Conservation (phyloP, 1,140 invertebrate species). For the Zaprionus capensis region DNA sequence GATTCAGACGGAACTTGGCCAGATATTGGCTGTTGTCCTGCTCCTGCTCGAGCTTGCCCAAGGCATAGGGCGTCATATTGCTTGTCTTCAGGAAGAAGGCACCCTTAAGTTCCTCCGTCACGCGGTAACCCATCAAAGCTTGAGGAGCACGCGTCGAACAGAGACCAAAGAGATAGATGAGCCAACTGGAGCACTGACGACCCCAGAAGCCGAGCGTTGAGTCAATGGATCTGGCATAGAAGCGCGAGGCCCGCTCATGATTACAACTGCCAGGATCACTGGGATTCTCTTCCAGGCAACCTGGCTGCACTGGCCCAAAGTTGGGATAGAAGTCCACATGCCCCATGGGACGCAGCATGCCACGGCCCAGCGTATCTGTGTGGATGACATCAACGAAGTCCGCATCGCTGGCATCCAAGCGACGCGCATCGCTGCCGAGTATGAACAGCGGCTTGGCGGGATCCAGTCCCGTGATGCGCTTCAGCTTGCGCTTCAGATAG, state of each 20-base stretch:
- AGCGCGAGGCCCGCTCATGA: constrained; percentile 88
- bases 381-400: constrained; percentile 86
- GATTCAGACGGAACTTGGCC: constrained; percentile 44
- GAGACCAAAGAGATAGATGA: constrained; percentile 87
- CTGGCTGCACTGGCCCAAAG: constrained; percentile 87
- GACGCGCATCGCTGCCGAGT: constrained; percentile 77
- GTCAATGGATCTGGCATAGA: constrained; percentile 89
- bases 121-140: constrained; percentile 87
- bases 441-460: constrained; percentile 87
- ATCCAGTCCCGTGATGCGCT: constrained; percentile 86
- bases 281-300: constrained; percentile 86
- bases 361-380: constrained; percentile 87
- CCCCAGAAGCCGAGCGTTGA: constrained; percentile 89
- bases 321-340: constrained; percentile 89
- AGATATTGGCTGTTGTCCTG: constrained; percentile 54
- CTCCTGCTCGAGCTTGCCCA: constrained; percentile 61
- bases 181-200: constrained; percentile 88
- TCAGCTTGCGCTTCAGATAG: constrained; percentile 84
- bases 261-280: constrained; percentile 86
- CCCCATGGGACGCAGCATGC: constrained; percentile 85
- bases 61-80: constrained; percentile 86
- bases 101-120: constrained; percentile 76
- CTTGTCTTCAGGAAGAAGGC: constrained; percentile 87
- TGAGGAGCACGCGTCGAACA: constrained; percentile 84
- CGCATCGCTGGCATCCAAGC: constrained; percentile 87